Conservation (phyloP, 2,113 vertebrate genomes). For the Oreochromis tanganicae region DNA sequence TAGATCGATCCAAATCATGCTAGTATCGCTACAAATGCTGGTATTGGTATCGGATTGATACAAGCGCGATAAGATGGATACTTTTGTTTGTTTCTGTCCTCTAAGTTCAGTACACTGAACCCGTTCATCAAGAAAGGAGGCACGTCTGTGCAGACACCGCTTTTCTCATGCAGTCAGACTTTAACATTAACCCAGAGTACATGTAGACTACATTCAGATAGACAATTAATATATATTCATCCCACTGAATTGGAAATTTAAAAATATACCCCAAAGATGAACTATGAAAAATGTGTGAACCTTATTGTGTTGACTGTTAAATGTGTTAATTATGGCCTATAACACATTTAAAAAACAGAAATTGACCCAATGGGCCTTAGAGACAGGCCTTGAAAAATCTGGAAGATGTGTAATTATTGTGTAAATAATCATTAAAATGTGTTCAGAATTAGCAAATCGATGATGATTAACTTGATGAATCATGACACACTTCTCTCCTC, state of each 20-base stretch:
- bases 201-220: neutral
- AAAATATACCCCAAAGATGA: neutral
- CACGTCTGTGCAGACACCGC: neutral
- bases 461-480: neutral
- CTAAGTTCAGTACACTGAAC: neutral
- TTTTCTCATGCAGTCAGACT: neutral
- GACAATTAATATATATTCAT: neutral
- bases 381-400: neutral
- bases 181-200: neutral
- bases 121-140: neutral
- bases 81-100: neutral
- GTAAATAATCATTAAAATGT: neutral
- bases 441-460: neutral
- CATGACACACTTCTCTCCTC: neutral
- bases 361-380: neutral
- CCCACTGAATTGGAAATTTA: neutral
- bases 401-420: neutral
- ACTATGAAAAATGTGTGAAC: neutral
- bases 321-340: neutral
- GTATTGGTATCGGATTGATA: neutral
- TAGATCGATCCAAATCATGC: neutral
- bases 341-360: neutral
- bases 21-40: neutral
- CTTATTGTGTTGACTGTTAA: neutral
- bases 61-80: neutral